Conservation (phyloP, 2,888 invertebrate species). For the Agrotis puta region DNA sequence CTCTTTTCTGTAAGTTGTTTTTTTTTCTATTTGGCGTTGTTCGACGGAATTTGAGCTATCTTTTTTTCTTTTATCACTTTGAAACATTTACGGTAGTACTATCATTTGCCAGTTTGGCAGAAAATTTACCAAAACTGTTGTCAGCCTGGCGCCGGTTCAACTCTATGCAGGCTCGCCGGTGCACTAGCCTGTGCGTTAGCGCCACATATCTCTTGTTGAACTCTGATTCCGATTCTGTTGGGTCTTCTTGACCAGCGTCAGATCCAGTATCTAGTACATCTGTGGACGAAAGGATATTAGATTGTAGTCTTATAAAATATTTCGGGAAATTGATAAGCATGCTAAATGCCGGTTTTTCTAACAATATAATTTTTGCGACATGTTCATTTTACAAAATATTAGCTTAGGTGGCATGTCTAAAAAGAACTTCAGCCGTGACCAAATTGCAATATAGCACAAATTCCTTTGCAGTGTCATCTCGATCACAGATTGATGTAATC, state of each 20-base stretch:
- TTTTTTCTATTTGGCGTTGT: background rate
- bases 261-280: slow-evolving; percentile 75
- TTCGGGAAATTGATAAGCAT: slow-evolving; percentile 3
- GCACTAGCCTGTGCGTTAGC: slow-evolving; percentile 96
- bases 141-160: slow-evolving; percentile 96
- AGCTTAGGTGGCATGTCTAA: background rate
- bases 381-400: background rate
- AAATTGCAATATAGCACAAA: slow-evolving; percentile 8
- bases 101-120: background rate
- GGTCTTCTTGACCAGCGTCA: slow-evolving; percentile 81
- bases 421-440: background rate
- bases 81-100: background rate
- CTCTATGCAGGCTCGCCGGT: slow-evolving; percentile 97
- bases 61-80: too few relatives aligned
- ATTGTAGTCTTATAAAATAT: background rate
- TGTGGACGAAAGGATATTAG: slow-evolving; percentile 51
- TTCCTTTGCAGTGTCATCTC: slow-evolving; percentile 5
- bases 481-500: slow-evolving; percentile 41
- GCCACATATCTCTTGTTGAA: slow-evolving; percentile 96
- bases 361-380: background rate
- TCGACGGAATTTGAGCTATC: background rate
- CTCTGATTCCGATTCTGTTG: slow-evolving; percentile 95
- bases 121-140: slow-evolving; percentile 95
- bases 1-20: background rate
- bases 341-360: background rate